phyloP scores from a whole-genome alignment of 1,140 invertebrate genomes.

The Steinernema khuongi region DNA sequence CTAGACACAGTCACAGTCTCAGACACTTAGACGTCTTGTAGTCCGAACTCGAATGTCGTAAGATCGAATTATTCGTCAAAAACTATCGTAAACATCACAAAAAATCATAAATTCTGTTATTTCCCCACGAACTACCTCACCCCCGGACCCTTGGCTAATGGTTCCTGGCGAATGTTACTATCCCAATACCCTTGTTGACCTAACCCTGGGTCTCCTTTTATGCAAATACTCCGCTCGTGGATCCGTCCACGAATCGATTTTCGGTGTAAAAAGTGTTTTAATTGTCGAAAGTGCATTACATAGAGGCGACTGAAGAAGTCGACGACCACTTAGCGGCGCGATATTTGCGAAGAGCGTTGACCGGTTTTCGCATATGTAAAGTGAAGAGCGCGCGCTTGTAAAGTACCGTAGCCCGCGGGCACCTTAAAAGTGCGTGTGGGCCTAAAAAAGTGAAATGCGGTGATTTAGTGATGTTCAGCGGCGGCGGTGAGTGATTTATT shows the following conservation, averaged over 20 bases:
- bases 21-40: no score
- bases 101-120: no score
- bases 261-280: conserved; percentile 15
- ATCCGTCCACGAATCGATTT: conserved; percentile 7
- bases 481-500: conserved; percentile 8
- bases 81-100: no score
- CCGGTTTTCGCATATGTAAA: conserved; percentile 12
- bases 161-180: no score
- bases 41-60: no score
- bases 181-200: neutral
- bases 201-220: neutral
- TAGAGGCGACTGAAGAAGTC: neutral
- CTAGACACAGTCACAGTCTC: no score
- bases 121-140: no score
- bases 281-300: conserved; percentile 15
- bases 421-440: conserved; percentile 5
- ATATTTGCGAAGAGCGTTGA: conserved; percentile 8
- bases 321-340: conserved; percentile 13
- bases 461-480: neutral
- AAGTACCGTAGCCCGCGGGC: neutral
- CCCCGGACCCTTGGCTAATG: no score
- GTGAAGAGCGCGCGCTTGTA: neutral
- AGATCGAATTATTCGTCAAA: no score
- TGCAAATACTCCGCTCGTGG: neutral
- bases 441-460: conserved; percentile 1